Evolutionary conservation across 2,888 invertebrate genomes (phyloP).

Genomic region (Eledona agricola): DNA sequence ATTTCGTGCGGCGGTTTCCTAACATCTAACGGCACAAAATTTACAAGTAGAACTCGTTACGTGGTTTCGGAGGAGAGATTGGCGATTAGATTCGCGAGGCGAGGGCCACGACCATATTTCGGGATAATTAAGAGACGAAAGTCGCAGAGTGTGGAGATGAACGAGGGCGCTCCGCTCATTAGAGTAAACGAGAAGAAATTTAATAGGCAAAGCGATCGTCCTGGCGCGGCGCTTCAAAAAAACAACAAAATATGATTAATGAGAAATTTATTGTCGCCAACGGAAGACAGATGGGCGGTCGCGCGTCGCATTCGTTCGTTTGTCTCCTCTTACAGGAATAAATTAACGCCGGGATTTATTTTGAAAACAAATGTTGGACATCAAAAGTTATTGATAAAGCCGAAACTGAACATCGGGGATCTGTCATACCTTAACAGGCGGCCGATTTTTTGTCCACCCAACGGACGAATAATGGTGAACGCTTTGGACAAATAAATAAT

Average conservation of each 20-base stretch:
- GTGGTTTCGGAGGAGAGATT: no score
- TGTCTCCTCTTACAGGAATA: conserved; percentile 41
- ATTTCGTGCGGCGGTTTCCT: conserved; percentile 1
- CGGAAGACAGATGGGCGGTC: conserved; percentile 33
- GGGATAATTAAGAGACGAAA: no score
- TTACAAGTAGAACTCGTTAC: no score
- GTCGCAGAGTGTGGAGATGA: no score
- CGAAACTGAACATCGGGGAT: conserved; percentile 46
- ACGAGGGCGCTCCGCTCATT: no score
- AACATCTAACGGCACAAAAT: conserved; percentile 1
- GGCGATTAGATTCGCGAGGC: no score
- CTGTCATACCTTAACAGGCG: conserved; percentile 47
- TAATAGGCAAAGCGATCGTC: no score
- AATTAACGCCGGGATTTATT: conserved; percentile 45
- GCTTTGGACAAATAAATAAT: conserved; percentile 52
- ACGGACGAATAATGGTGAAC: conserved; percentile 48
- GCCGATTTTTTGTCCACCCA: conserved; percentile 45
- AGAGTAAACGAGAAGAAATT: no score
- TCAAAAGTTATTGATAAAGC: conserved; percentile 49
- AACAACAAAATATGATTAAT: conserved; percentile 35
- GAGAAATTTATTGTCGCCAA: conserved; percentile 37
- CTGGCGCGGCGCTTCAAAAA: no score
- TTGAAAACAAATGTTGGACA: conserved; percentile 49
- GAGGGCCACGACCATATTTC: no score
- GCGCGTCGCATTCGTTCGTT: conserved; percentile 32